Base-by-base conservation (phyloP, 2,888 invertebrate genomes). In the Hanleya hanleyi region DNA sequence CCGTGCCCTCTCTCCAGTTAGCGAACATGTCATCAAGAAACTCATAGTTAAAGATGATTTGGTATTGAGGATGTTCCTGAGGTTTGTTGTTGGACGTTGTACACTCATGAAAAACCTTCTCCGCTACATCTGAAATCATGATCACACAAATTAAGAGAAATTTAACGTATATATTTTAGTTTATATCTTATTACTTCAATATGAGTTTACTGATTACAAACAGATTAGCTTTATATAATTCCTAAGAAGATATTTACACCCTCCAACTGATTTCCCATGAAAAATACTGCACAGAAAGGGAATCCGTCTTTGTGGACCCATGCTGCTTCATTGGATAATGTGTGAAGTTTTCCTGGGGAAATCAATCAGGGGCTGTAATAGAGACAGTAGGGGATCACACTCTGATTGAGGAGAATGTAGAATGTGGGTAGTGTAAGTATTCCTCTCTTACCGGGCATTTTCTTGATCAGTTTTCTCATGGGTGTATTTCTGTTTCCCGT, bases 21-120 rank as follows among this genome's bases (percentile, higher is more conserved):
- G 86, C 84, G 80, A 91, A 92, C 38, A 89, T 87, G 80, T 92
- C 92, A 80, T 92, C 92, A 65, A 92, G 81, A 67, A 91, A 91
- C 78, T 92, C 91, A 78, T 91, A 92, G 80, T 92, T 89, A 80
- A 91, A 92, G 0, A 87, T 89, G 47, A 91, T 86, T 35, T 84
- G 79, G 77, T 89, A 90, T 32, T 86, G 82, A 7, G 77, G 78
- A 65, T 83, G 80, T 66, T 89, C 88, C 0, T 86, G 81, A 68
- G 86, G 87, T 61, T 83, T 83, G 71, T 81, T 81, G 33, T 84
- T 86, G 36, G 81, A 77, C 6, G 77, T 80, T 70, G 87, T 85
- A 77, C 90, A 91, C 5, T 81, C 77, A 47, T 87, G 82, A 79
- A 91, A 90, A 36, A 89, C 89, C 67, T 73, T 77, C 77, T 87